Base-by-base conservation (phyloP, 37 sponge, comb jelly and placozoan genomes). In the Theonella swinhoei region DNA sequence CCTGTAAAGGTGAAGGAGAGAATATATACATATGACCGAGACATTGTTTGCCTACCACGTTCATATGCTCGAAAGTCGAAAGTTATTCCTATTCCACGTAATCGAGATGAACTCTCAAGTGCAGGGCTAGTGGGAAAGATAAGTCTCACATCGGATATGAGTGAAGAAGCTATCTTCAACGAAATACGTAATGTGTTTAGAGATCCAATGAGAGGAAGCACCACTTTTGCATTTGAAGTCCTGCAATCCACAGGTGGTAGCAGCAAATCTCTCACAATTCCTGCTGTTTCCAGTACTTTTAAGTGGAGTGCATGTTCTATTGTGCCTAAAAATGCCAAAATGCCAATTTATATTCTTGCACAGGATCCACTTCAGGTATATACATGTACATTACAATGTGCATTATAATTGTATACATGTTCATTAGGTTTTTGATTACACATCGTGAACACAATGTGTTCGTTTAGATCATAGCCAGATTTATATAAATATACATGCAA, bases 121-220 rank as follows among this genome's bases (percentile, higher is more conserved):
- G 11, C 17, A 8, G 87, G 87, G 1, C 68, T 87, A 19, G 59
- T 79, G 65, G 87, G 87, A 11, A 87, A 87, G 42, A 72, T 87
- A 14, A 39, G 39, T 20, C n/a, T 87, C n/a, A 38, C 64, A 20
- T 87, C 87, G 47, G 75, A 62, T 3, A 75, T 80, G 81, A 61
- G 23, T 35, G 88, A 70, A 30, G 75, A 70, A 22, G 88, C 80
- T 0, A 43, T 79, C 3, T 17, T 33, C 0, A 8, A 26, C 17
- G 88, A 87, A 76, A 34, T 87, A 0, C 58, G 76, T 11, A 81
- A 81, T 19, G 80, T 80, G 0, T 87, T 87, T 75, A 22, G 68
- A 32, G 42, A 60, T 24, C 75, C 88, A 68, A 87, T 87, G 88
- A 61, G 75, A 8, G 66, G 63, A 20, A 34, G 59, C 19, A 20